Conservation (phyloP, 2,113 vertebrate genomes). For the Micronisus gabar region DNA sequence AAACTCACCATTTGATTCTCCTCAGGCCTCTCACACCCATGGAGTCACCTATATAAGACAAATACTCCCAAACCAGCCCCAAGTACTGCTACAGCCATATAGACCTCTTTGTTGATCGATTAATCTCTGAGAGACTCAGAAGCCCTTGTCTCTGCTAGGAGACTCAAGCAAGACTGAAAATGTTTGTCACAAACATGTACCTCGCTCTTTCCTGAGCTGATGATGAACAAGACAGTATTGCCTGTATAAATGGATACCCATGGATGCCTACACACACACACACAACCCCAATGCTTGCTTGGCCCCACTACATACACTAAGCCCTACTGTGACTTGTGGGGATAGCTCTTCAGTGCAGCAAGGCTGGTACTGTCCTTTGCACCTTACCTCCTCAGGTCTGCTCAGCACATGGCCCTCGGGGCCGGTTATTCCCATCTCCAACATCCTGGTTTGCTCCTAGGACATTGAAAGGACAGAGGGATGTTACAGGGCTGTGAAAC, state of each 20-base stretch:
- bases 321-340: neutral
- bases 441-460: conserved; percentile 91
- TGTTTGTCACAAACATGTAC: neutral
- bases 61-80: neutral
- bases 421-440: conserved; percentile 94
- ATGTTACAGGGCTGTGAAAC: neutral
- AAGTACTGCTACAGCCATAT: neutral
- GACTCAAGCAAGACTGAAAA: neutral
- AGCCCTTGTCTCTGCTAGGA: neutral
- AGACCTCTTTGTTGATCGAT: neutral
- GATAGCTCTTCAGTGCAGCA: neutral
- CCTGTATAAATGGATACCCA: neutral
- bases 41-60: neutral
- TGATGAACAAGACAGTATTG: neutral
- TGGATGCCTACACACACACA: no score
- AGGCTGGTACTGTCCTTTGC: neutral
- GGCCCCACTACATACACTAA: neutral
- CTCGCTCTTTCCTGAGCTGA: neutral
- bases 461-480: neutral
- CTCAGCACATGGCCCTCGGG: conserved; percentile 94
- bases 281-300: neutral
- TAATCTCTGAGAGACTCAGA: neutral
- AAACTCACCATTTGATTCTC: neutral
- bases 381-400: conserved; percentile 90
- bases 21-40: neutral